phyloP scores from a whole-genome alignment of 2,113 vertebrate genomes.

The Numida meleagris region DNA sequence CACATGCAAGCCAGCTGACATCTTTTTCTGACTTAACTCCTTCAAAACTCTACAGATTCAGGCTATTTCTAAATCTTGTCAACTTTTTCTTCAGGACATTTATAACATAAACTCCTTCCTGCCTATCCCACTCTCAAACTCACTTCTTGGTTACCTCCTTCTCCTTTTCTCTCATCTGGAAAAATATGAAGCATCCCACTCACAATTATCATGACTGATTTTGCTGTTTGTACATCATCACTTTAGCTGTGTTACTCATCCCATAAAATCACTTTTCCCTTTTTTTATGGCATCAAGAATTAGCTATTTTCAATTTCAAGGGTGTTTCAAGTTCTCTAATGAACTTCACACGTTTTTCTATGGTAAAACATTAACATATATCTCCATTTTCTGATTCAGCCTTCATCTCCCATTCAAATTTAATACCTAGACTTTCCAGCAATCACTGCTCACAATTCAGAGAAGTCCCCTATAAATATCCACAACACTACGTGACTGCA shows the following conservation, averaged over 20 bases:
- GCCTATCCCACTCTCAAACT: neutral
- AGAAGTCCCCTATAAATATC: neutral
- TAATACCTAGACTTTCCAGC: neutral
- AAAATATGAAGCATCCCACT: fast-evolving
- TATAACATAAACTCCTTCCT: neutral
- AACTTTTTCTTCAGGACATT: neutral
- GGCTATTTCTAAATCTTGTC: neutral
- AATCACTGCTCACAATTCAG: neutral
- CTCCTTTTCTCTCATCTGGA: neutral
- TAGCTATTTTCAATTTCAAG: neutral
- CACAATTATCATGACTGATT: neutral
- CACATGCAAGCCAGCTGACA: neutral
- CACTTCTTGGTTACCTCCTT: neutral
- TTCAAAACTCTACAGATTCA: neutral
- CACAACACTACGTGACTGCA: neutral
- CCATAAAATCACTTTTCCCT: neutral
- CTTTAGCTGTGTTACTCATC: neutral
- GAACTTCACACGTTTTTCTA: neutral
- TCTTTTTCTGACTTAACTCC: neutral
- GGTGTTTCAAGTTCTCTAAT: neutral
- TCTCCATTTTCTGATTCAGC: neutral
- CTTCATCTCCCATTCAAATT: neutral
- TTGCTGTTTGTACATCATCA: neutral
- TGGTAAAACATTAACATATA: neutral
- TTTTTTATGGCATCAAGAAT: neutral